Conservation (phyloP, 2,797 vertebrate genomes). For the Rhinogobio ventralis region DNA sequence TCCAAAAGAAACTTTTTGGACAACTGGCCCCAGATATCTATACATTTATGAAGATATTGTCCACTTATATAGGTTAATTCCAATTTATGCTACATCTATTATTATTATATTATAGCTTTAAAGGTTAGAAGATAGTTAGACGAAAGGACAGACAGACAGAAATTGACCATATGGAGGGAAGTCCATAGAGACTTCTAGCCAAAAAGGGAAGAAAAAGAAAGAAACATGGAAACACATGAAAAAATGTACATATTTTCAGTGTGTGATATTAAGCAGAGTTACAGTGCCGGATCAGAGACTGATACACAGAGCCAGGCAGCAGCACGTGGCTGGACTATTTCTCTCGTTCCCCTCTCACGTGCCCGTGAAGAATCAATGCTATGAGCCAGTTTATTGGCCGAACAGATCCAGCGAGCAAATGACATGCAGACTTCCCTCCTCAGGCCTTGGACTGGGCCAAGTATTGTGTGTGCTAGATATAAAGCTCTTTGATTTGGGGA, state of each 20-base stretch:
- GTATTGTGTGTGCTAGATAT: conserved; percentile 20
- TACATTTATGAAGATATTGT: not conserved
- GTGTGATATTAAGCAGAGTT: conserved; percentile 29
- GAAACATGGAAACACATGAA: conserved; percentile 19
- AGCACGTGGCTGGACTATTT: conserved; percentile 43
- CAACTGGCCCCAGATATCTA: not conserved
- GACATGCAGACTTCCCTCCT: conserved; percentile 48
- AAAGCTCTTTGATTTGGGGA: conserved; percentile 10
- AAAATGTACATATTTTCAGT: conserved; percentile 12
- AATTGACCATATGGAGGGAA: conserved; percentile 11
- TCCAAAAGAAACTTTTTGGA: too few species aligned
- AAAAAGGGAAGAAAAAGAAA: conserved; percentile 33
- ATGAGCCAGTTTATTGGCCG: conserved; percentile 48
- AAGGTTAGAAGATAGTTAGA: not conserved
- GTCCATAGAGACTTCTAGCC: conserved; percentile 19
- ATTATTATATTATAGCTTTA: not conserved
- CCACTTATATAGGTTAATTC: not conserved
- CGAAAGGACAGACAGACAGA: not conserved
- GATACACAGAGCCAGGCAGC: conserved; percentile 19
- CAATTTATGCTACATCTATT: not conserved
- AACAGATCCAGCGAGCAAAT: conserved; percentile 44
- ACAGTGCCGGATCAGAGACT: conserved; percentile 20
- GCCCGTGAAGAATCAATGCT: conserved; percentile 49
- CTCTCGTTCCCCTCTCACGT: conserved; percentile 46
- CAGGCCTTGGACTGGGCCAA: conserved; percentile 24